Percentiles rank a stretch among this genome's conserved stretches.
These are phyloP conservation scores for Teleiodes luculella DNA, from an alignment of 2,888 invertebrate genomes.

Conservation along the genomic window DNA sequence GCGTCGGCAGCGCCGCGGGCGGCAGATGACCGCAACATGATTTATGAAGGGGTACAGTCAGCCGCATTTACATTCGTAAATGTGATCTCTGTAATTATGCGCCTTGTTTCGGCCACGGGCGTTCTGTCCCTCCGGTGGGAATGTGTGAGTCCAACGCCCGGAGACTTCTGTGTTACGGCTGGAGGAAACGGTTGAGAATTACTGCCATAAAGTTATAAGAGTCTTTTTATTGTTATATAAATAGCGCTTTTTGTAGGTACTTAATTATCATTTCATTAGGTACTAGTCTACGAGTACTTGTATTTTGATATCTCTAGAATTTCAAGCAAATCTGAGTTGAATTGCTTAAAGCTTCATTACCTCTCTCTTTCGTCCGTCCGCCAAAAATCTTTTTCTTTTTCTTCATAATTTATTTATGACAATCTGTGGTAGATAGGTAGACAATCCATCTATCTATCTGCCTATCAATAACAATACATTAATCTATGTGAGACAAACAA, in stretches of 20 bases:
- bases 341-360: too few species aligned
- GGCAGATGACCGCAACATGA: slow-evolving; percentile 75
- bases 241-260: neutral
- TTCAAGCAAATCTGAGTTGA: too few species aligned
- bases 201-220: slow-evolving; percentile 10
- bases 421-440: slow-evolving; percentile 17
- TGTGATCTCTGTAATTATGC: slow-evolving; percentile 71
- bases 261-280: slow-evolving; percentile 5
- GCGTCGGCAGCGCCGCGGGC: slow-evolving; percentile 67
- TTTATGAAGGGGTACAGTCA: slow-evolving; percentile 60
- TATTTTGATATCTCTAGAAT: neutral
- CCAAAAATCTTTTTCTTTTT: neutral
- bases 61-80: slow-evolving; percentile 69
- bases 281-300: neutral
- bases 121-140: slow-evolving; percentile 32
- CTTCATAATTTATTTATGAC: slow-evolving; percentile 10
- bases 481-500: slow-evolving; percentile 25
- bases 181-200: slow-evolving; percentile 16
- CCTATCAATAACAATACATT: slow-evolving; percentile 22
- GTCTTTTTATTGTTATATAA: slow-evolving; percentile 1
- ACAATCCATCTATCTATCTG: slow-evolving; percentile 20
- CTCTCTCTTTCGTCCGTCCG: too few species aligned
- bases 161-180: slow-evolving; percentile 53
- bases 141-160: slow-evolving; percentile 30
- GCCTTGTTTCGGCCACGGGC: slow-evolving; percentile 62